Evolutionary conservation across 2,797 vertebrate species (phyloP), one percentile per base, ranked within the genome.

Genomic region (Cirrhinus mrigala): DNA sequence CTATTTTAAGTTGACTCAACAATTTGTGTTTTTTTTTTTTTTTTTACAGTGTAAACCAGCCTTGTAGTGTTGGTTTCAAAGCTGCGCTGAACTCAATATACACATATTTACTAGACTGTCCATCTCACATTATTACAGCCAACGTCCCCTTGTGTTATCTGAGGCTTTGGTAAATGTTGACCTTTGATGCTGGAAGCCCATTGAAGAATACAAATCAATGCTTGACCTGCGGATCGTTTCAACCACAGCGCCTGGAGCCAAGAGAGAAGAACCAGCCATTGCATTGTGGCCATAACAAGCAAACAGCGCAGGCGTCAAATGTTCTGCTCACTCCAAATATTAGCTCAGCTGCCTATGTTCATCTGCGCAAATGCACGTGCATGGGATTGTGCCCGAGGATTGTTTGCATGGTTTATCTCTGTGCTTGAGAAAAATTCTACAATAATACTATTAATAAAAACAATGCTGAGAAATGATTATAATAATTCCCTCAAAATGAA

Each of bases 281-380:
- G 16, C 20, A 77, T 29, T 56, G 50, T 50, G 84, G 27, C 52
- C 58, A 64, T 62, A 79, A 64, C 46, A 90, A 90, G 88, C 86
- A 89, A 86, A 88, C 86, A 85, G 91, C 87, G 52, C 90, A 90
- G 92, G 86, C 73, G 27, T 80, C 87, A 85, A 90, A 74, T 82
- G 86, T 92, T 88, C 86, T 81, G 83, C 91, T 92, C 91, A 92
- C 91, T 86, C 88, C 93, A 93, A 94, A 95, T 94, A 95, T 95
- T 95, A 91, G 92, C 92, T 94, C 94, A 95, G 95, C 94, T 95
- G 94, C 92, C 92, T 91, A 90, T 87, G 85, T 91, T 90, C 83
- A 90, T 90, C 89, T 87, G 91, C 73, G 60, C 48, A 85, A 66
- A 79, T 56, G 84, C 85, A 77, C 70, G 66, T 79, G 73, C 82